These are phyloP conservation scores for Pseudorhiza aurosa DNA, from an alignment of 30 jellyfish, hydroid and myxozoan genomes.

Conservation along the genomic window DNA sequence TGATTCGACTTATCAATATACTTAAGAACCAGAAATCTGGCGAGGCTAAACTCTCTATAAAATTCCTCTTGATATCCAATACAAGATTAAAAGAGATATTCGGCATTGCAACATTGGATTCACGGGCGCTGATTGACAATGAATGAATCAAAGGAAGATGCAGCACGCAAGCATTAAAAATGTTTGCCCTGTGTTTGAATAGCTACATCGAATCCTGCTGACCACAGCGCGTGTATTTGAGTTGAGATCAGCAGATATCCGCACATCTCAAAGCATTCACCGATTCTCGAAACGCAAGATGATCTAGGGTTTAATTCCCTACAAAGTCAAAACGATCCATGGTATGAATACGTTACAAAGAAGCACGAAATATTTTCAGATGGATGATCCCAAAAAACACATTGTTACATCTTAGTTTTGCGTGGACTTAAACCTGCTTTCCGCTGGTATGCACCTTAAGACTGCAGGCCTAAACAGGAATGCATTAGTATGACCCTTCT, in stretches of 20 bases:
- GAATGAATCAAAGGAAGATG: not conserved
- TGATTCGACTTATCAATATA: too few relatives aligned
- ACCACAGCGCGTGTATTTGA: not conserved
- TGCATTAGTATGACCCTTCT: not conserved
- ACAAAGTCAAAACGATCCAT: not conserved
- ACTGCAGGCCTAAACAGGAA: not conserved
- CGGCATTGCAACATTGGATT: not conserved
- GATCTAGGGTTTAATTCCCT: not conserved
- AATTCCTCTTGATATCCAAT: too few relatives aligned
- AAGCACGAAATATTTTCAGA: not conserved
- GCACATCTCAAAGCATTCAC: too few relatives aligned
- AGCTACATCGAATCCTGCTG: not conserved
- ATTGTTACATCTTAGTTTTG: not conserved
- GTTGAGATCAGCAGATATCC: not conserved
- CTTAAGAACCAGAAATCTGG: too few relatives aligned
- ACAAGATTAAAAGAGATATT: not conserved
- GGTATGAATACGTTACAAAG: not conserved
- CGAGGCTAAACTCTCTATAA: too few relatives aligned
- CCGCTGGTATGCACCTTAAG: not conserved
- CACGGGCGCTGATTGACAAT: not conserved
- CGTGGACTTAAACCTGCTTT: not conserved
- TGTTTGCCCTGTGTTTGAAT: not conserved
- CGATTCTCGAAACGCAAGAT: conserved; percentile 4
- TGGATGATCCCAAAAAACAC: not conserved
- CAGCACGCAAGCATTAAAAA: not conserved